Evolutionary conservation across 2,888 invertebrate genomes (phyloP).

Genomic region (Drosophila falleni): DNA sequence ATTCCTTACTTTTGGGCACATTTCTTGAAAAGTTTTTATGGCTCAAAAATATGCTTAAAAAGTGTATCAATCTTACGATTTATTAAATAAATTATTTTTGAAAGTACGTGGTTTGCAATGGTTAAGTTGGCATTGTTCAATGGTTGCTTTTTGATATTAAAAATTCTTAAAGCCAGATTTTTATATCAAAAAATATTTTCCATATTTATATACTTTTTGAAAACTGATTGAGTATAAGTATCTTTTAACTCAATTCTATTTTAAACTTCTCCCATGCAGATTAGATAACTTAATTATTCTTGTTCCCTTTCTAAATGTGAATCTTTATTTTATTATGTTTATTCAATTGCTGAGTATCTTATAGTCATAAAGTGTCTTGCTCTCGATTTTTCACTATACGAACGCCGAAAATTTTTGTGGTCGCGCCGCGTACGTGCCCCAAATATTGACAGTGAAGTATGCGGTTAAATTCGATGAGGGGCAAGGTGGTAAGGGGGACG

Average conservation of each 20-base stretch:
- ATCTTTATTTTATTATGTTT: not conserved
- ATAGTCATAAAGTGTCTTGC: slow-evolving; percentile 9
- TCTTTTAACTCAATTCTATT: not conserved
- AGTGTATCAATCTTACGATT: slow-evolving; percentile 1
- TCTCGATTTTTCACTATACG: slow-evolving; percentile 11
- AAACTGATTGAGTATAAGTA: not conserved
- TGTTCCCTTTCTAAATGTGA: no score
- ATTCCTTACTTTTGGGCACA: slow-evolving; percentile 14
- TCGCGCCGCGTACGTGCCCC: slow-evolving; percentile 60
- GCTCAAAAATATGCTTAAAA: not conserved
- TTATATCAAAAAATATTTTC: no score
- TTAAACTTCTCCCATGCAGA: not conserved
- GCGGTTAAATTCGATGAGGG: slow-evolving; percentile 4
- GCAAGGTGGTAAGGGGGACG: not conserved
- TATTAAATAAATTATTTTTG: not conserved
- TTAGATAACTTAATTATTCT: slow-evolving; percentile 1
- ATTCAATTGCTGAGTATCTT: slow-evolving; percentile 15
- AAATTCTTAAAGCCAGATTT: no score
- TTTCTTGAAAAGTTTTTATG: slow-evolving; percentile 5
- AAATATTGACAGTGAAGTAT: slow-evolving; percentile 54
- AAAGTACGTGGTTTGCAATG: not conserved
- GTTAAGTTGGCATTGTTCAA: not conserved
- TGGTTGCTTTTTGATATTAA: no score
- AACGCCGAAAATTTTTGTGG: slow-evolving; percentile 24
- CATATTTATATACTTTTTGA: no score